Conservation (phyloP, 2,797 vertebrate genomes). For the Phyllotis vaccarum region DNA sequence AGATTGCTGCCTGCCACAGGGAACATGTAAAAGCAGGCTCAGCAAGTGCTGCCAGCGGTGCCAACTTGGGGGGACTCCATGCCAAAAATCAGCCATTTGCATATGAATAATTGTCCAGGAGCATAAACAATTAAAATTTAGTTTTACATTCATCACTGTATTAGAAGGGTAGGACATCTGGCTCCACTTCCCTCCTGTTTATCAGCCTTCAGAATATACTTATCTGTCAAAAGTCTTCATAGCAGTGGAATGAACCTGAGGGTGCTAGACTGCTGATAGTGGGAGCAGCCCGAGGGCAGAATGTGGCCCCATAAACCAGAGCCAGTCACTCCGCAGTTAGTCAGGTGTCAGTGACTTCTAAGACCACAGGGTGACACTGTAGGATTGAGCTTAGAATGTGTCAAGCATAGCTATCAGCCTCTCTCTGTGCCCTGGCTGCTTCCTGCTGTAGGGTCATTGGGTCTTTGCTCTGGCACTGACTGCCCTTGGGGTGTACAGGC, state of each 20-base stretch:
- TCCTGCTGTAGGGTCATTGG: too few relatives aligned
- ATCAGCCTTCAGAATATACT: neutral
- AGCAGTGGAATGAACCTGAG: neutral
- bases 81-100: neutral
- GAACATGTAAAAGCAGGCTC: neutral
- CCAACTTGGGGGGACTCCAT: neutral
- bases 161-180: neutral
- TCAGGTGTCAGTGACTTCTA: too few relatives aligned
- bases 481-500: neutral
- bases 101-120: neutral
- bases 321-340: neutral
- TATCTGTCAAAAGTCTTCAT: neutral
- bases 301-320: too few relatives aligned
- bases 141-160: neutral
- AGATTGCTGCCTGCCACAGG: neutral
- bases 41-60: neutral
- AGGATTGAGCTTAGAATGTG: neutral
- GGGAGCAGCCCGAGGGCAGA: neutral
- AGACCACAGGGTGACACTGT: neutral
- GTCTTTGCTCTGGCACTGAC: too few relatives aligned
- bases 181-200: too few relatives aligned
- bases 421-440: neutral
- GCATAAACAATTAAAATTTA: neutral
- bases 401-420: accelerated
- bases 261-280: too few relatives aligned